phyloP scores from a whole-genome alignment of 2,797 vertebrate species.

The Lophura swinhoii region DNA sequence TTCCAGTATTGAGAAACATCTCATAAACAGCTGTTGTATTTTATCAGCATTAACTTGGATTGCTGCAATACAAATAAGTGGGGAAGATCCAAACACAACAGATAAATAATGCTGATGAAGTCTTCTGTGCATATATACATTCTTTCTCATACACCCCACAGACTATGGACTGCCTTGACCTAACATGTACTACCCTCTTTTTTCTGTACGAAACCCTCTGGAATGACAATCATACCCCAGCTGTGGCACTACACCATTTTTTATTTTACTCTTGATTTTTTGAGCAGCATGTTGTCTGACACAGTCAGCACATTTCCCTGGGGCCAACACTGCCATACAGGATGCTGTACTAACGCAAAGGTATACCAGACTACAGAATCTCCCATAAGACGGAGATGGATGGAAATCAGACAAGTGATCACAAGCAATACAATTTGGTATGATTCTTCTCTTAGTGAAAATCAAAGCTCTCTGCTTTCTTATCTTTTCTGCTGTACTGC shows the following conservation, averaged over 20 bases:
- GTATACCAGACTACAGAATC: background rate
- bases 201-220: background rate
- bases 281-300: background rate
- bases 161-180: background rate
- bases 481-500: background rate
- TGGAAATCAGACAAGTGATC: background rate
- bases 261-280: background rate
- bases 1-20: background rate
- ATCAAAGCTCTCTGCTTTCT: background rate
- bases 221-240: background rate
- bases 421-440: background rate
- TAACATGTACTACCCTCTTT: background rate
- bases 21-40: slow-evolving; percentile 16
- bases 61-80: background rate
- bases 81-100: background rate
- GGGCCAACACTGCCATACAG: background rate
- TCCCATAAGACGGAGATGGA: background rate
- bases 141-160: background rate
- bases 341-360: background rate
- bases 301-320: background rate
- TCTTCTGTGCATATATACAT: accelerated
- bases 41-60: slow-evolving; percentile 11
- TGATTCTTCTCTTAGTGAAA: background rate
- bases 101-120: background rate
- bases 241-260: background rate